phyloP scores from a whole-genome alignment of 2,888 invertebrate genomes.

The Falcaria lacertinaria region DNA sequence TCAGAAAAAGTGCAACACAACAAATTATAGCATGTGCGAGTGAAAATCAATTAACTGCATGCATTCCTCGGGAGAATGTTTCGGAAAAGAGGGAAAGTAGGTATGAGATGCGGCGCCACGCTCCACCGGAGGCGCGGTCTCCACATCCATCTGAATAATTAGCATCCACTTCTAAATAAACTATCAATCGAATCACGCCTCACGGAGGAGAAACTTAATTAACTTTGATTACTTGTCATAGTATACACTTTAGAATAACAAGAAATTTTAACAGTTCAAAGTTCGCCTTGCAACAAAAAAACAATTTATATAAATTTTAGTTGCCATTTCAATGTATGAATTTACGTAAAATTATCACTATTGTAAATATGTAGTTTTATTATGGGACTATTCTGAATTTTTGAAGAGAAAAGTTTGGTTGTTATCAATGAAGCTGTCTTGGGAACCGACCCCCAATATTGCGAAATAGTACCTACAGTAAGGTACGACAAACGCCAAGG shows the following conservation, averaged over 20 bases:
- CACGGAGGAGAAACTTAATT: conserved; percentile 24
- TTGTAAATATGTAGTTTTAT: too few relatives aligned
- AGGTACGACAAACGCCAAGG: too few relatives aligned
- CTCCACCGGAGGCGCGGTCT: conserved; percentile 34
- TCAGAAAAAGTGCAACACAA: conserved; percentile 1
- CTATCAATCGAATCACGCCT: conserved; percentile 1
- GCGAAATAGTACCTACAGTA: too few relatives aligned
- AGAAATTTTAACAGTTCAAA: not conserved
- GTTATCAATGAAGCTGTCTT: too few relatives aligned
- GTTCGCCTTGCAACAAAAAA: not conserved
- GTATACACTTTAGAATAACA: conserved; percentile 4
- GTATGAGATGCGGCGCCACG: conserved; percentile 36
- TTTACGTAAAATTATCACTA: too few relatives aligned
- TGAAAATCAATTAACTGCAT: conserved; percentile 29
- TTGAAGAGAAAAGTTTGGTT: too few relatives aligned
- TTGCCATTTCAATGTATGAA: too few relatives aligned
- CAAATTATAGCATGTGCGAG: conserved; percentile 14
- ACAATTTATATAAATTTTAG: too few relatives aligned
- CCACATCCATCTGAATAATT: conserved; percentile 18
- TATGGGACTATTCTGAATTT: too few relatives aligned
- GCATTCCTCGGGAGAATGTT: conserved; percentile 36
- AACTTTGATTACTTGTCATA: conserved; percentile 8
- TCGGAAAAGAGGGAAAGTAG: conserved; percentile 67
- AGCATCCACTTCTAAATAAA: conserved; percentile 4
- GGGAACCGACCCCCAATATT: too few relatives aligned